Evolutionary conservation across 2,888 invertebrate genomes (phyloP), one percentile per base, ranked within the genome.

Genomic region (Drosophila dives): DNA sequence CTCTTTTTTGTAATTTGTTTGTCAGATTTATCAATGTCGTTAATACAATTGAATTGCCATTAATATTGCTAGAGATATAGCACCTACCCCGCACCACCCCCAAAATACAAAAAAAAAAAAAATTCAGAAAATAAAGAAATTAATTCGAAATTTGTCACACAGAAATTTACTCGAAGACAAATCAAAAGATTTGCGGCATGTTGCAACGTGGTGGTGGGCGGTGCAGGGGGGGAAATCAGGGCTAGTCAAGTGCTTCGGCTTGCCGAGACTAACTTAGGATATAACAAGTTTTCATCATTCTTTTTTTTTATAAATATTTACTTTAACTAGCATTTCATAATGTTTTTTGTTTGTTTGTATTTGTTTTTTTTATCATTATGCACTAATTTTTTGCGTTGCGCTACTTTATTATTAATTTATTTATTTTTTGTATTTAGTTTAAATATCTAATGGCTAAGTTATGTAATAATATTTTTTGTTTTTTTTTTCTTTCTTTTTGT

Each of bases 11-110:
- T 64, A 71, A 73, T 71, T 75, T 68, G 73, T 65, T 70, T 45
- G 69, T 88, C 83, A 80, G 83, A 86, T 79, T 83, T 78, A 76
- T 84, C 85, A 80, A 72, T 75, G 80, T 87, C 85, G 82, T 89
- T 86, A 80, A 77, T 86, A 89, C 87, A 87, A 88, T 90, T 85
- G 83, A 88, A 90, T 86, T 90, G 90, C 87, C 89, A 71, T 79
- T 87, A 86, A 75, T 90, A 89, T 89, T 84, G 90, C 83, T 89
- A 88, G 65, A 74, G 69, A 75, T 67, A 45, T 53, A 64, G 65
- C 51, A 55, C 33, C 76, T 38, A 32, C 34, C 45, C 50, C 64
- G 29, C 61, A 54, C 34, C 45, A 45, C 23, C 7, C 23, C 20
- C 3, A 23, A 23, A n/a, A 49, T 23, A 23, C 33, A 17, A 38